Evolutionary conservation across 1,140 invertebrate genomes (phyloP).

Genomic region (Alviniconcha marisindica): DNA sequence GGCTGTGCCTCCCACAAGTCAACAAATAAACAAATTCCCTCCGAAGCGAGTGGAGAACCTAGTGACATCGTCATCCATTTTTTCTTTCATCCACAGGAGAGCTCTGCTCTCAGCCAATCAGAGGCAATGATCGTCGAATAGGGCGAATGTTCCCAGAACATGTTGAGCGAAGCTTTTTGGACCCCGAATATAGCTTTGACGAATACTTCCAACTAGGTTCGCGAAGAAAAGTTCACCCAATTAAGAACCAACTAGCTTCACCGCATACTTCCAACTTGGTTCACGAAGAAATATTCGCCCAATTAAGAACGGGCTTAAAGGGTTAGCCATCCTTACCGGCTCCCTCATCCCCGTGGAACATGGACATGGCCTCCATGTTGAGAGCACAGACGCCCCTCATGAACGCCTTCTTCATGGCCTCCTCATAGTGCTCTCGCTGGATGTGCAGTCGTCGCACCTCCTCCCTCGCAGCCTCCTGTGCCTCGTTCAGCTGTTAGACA

Average conservation of each 20-base stretch:
- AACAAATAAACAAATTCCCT: too few species aligned
- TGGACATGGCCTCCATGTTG: conserved; percentile 76
- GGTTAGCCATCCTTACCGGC: conserved; percentile 42
- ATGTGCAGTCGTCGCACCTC: conserved; percentile 65
- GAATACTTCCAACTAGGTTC: not conserved
- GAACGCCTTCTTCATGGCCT: conserved; percentile 75
- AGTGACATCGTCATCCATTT: too few species aligned
- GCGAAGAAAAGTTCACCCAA: not conserved
- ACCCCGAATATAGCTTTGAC: too few species aligned
- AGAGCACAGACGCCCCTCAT: conserved; percentile 76
- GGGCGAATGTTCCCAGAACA: too few species aligned
- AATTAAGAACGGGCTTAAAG: not conserved
- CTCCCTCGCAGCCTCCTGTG: conserved; percentile 52
- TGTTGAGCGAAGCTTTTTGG: too few species aligned
- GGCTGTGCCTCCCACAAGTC: too few species aligned
- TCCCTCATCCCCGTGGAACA: conserved; percentile 69
- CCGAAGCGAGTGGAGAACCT: too few species aligned
- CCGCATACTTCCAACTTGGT: not conserved
- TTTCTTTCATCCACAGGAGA: too few species aligned
- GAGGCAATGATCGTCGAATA: too few species aligned
- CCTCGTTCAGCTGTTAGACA: conserved; percentile 66
- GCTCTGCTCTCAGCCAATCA: too few species aligned
- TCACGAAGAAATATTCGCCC: not conserved
- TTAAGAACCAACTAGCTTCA: not conserved
- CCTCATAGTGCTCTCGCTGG: conserved; percentile 71